A percentile compares a stretch with the other conserved stretches of the same genome.
Evolutionary conservation across 2,797 vertebrate genomes (phyloP).

Genomic region (Carapus acus): DNA sequence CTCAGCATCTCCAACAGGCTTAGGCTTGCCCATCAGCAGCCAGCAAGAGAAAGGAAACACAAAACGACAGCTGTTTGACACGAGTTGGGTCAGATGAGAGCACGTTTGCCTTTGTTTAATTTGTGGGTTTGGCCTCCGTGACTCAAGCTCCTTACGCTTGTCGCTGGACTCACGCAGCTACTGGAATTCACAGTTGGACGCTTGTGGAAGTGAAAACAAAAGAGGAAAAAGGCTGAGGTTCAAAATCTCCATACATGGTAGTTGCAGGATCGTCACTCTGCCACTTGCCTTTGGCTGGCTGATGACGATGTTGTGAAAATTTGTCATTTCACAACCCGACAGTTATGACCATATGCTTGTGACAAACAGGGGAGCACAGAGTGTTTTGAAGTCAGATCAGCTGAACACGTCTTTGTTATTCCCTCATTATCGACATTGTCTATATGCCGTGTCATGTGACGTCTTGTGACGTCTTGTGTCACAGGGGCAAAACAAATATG

Average conservation of each 20-base stretch:
- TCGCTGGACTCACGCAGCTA: not conserved
- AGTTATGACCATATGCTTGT: slow-evolving; percentile 4
- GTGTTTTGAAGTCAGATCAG: slow-evolving; percentile 8
- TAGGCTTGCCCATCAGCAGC: not conserved
- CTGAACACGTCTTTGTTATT: slow-evolving; percentile 5
- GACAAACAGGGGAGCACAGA: not conserved
- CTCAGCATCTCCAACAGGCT: slow-evolving; percentile 15
- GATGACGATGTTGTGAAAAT: slow-evolving; percentile 19
- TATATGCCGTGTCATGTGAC: not conserved
- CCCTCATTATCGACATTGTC: slow-evolving; percentile 2
- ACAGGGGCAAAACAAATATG: too few relatives aligned
- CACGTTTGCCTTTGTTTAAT: not conserved
- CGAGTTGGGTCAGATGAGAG: not conserved
- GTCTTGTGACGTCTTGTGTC: slow-evolving; percentile 2
- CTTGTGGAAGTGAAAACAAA: not conserved
- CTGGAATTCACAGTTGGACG: not conserved
- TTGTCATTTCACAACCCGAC: not conserved
- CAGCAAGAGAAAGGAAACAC: slow-evolving; percentile 6
- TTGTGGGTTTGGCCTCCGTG: not conserved
- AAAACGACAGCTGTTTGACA: slow-evolving; percentile 5
- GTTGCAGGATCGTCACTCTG: too few relatives aligned
- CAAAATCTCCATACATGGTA: too few relatives aligned
- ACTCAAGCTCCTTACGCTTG: too few relatives aligned
- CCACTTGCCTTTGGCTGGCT: not conserved
- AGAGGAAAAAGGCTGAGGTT: too few relatives aligned